Conservation (phyloP, 2,113 vertebrate genomes). For the Oplegnathus fasciatus region DNA sequence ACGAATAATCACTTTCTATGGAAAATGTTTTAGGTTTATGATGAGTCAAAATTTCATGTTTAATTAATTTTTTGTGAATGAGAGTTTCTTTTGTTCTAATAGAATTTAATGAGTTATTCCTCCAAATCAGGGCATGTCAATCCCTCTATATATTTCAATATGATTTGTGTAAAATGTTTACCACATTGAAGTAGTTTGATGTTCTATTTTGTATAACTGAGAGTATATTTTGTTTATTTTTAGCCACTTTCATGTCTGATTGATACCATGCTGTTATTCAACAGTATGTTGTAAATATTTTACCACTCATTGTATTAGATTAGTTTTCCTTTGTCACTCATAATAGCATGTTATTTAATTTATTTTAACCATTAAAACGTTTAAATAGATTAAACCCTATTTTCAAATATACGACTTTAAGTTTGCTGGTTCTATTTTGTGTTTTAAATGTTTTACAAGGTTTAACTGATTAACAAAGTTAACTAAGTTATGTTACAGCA, state of each 20-base stretch:
- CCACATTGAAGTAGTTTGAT: not conserved
- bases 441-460: no score
- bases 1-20: not conserved
- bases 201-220: not conserved
- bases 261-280: not conserved
- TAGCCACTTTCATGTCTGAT: not conserved
- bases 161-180: conserved; percentile 36
- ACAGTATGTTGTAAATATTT: conserved; percentile 1
- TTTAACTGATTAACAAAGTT: no score
- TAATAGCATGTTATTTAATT: not conserved
- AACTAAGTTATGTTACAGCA: no score
- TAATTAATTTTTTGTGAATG: not conserved
- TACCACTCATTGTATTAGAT: not conserved
- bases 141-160: not conserved
- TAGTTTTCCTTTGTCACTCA: not conserved
- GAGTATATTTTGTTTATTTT: conserved; percentile 25
- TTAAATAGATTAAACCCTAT: not conserved
- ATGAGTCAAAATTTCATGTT: not conserved
- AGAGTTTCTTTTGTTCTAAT: not conserved
- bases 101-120: not conserved
- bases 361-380: not conserved
- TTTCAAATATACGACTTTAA: not conserved
- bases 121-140: not conserved
- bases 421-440: no score
- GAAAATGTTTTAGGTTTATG: not conserved